Conservation (phyloP, 2,797 vertebrate species). For the Kryptopterus vitreolus region DNA sequence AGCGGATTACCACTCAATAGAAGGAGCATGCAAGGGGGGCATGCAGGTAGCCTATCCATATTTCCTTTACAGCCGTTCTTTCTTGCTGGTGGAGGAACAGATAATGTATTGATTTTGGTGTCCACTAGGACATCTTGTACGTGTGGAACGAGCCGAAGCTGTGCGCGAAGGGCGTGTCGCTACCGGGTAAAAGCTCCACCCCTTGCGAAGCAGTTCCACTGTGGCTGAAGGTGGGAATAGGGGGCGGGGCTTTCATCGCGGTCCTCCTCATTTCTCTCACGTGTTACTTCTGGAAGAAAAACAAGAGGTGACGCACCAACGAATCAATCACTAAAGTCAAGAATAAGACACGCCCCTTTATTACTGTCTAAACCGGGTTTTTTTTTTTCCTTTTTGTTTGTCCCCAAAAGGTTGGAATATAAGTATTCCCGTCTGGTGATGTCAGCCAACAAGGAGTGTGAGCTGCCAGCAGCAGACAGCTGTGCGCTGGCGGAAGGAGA, state of each 20-base stretch:
- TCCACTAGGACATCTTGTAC: constrained; percentile 85
- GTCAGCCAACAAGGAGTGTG: constrained; percentile 94
- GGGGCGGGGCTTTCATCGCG: constrained; percentile 85
- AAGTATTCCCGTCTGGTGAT: constrained; percentile 97
- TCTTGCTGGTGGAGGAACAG: not conserved
- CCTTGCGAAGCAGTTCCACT: constrained; percentile 89
- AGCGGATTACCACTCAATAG: constrained; percentile 90
- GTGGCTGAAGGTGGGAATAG: constrained; percentile 88
- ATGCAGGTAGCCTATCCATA: constrained; percentile 81
- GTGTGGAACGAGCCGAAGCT: constrained; percentile 94
- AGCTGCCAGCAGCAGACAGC: constrained; percentile 94
- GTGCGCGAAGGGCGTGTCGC: constrained; percentile 83
- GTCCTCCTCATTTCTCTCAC: constrained; percentile 90
- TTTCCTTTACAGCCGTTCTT: not conserved
- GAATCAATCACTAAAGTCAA: not conserved
- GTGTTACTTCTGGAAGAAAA: constrained; percentile 99
- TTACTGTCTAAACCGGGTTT: not conserved
- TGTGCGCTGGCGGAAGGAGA: constrained; percentile 99
- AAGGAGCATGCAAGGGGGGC: constrained; percentile 89
- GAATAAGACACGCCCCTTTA: not conserved
- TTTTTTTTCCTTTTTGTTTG: not conserved
- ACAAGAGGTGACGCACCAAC: constrained; percentile 80
- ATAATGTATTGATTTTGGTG: not conserved
- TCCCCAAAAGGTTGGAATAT: constrained; percentile 84
- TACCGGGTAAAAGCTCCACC: constrained; percentile 84